Conservation (phyloP, 2,888 invertebrate species). For the Hemaris fuciformis region DNA sequence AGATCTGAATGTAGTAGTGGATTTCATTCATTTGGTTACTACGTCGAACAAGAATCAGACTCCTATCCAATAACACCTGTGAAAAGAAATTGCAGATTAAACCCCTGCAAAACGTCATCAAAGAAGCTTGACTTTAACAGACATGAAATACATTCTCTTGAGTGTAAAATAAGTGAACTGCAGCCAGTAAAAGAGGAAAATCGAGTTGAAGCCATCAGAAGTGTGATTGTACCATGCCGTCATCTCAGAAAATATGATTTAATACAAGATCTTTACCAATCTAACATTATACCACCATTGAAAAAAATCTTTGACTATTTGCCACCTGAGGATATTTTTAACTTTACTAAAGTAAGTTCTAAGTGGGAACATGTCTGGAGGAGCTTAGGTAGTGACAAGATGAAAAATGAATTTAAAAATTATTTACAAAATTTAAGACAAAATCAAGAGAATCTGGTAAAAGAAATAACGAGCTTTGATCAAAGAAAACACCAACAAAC, state of each 20-base stretch:
- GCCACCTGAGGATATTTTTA: slow-evolving; percentile 63
- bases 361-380: slow-evolving; percentile 63
- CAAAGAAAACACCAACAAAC: slow-evolving; percentile 28
- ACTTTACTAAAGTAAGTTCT: slow-evolving; percentile 63
- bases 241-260: slow-evolving; percentile 70
- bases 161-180: slow-evolving; percentile 58
- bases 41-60: slow-evolving; percentile 33
- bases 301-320: slow-evolving; percentile 62
- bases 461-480: neutral
- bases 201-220: slow-evolving; percentile 36
- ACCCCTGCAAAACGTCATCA: slow-evolving; percentile 56
- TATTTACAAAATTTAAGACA: slow-evolving; percentile 56
- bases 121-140: slow-evolving; percentile 58
- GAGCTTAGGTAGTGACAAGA: slow-evolving; percentile 47
- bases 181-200: slow-evolving; percentile 35
- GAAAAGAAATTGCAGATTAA: slow-evolving; percentile 61
- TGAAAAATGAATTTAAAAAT: slow-evolving; percentile 47
- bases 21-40: slow-evolving; percentile 6
- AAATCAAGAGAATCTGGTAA: slow-evolving; percentile 57
- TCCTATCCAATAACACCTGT: slow-evolving; percentile 69
- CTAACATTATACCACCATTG: slow-evolving; percentile 53
- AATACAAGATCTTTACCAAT: slow-evolving; percentile 56
- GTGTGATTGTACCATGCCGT: slow-evolving; percentile 41
- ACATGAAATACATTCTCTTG: slow-evolving; percentile 54
- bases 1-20: slow-evolving; percentile 5